Evolutionary conservation across 53 echinoderm and acorn worm species (phyloP), one percentile per base, ranked within the genome.

Genomic region (Holothuria leucospilota): DNA sequence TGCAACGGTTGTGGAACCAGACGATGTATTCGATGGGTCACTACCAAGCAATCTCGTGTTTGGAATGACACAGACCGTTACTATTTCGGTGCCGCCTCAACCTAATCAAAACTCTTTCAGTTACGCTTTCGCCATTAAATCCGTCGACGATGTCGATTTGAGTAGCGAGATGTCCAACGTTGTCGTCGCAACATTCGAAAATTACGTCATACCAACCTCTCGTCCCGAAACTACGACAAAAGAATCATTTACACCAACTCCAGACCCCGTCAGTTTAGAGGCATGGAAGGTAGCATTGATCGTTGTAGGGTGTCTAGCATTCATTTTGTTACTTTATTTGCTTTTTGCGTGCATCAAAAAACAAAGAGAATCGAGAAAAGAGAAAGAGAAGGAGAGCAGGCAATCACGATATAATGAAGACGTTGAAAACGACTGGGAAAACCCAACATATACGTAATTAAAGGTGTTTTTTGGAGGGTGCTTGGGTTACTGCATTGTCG

Each of bases 111-210:
- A 34, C 21, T 56, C 87, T 29, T 87, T 49, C 13, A 53, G 67
- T 20, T 23, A 56, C 56, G 67, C 81, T 64, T 80, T 87, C 67
- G 87, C 87, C 51, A 78, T 87, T 30, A 65, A 68, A 46, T 65
- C 79, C 27, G 59, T 63, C 18, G 87, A 81, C 26, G 69, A 39
- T 16, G 68, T 20, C 20, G 69, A 56, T 6, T 58, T 25, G 20
- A 49, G 51, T 25, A 67, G 87, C 18, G 80, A 81, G 38, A 38
- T 80, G 51, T 87, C 87, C 26, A 87, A 87, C 56, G 81, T 80
- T 52, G 87, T 79, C 23, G 64, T 52, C 1, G 87, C 87, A 58
- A 87, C 87, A 21, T 87, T 80, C 23, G 38, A 46, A 13, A 51
- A 24, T 46, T 78, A 46, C 24, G 28, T 87, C 28, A 40, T 87